Evolutionary conservation across 2,797 vertebrate species (phyloP).

Genomic region (Melanotaenia maccullochi): DNA sequence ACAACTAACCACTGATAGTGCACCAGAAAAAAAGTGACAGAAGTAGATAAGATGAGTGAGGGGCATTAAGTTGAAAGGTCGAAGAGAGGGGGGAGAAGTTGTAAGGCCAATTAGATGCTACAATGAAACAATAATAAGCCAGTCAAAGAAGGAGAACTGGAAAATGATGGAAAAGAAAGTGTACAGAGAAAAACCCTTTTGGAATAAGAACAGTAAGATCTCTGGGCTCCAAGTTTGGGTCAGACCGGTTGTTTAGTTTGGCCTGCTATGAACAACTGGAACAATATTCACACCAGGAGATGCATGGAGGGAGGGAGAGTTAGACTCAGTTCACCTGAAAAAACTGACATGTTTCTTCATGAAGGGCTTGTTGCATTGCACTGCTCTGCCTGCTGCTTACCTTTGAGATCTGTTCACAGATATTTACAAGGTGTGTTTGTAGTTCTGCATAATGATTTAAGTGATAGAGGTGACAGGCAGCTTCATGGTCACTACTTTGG

Average conservation of each 20-base stretch:
- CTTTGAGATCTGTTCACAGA: conserved; percentile 28
- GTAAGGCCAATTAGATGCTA: neutral
- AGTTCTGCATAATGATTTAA: conserved; percentile 32
- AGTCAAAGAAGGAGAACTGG: neutral
- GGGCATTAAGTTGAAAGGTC: conserved; percentile 19
- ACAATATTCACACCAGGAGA: conserved; percentile 63
- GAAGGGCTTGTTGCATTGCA: conserved; percentile 30
- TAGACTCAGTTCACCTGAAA: conserved; percentile 62
- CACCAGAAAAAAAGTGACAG: conserved; percentile 13
- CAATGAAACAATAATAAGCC: neutral
- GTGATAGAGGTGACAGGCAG: conserved; percentile 16
- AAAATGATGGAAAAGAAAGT: conserved; percentile 16
- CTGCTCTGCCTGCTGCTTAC: conserved; percentile 21
- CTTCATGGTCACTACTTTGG: conserved; percentile 27
- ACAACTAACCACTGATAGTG: conserved; percentile 32
- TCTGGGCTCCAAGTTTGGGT: conserved; percentile 24
- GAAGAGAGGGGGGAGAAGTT: neutral
- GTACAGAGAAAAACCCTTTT: conserved; percentile 30
- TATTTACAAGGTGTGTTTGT: conserved; percentile 30
- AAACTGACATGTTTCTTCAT: conserved; percentile 37
- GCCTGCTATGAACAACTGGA: conserved; percentile 58
- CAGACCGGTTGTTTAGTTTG: conserved; percentile 68
- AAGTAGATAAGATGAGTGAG: conserved; percentile 28
- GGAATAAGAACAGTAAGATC: conserved; percentile 13
- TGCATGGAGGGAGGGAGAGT: conserved; percentile 54